Base-by-base conservation (phyloP, 1,140 invertebrate species). In the Orius insidiosus region DNA sequence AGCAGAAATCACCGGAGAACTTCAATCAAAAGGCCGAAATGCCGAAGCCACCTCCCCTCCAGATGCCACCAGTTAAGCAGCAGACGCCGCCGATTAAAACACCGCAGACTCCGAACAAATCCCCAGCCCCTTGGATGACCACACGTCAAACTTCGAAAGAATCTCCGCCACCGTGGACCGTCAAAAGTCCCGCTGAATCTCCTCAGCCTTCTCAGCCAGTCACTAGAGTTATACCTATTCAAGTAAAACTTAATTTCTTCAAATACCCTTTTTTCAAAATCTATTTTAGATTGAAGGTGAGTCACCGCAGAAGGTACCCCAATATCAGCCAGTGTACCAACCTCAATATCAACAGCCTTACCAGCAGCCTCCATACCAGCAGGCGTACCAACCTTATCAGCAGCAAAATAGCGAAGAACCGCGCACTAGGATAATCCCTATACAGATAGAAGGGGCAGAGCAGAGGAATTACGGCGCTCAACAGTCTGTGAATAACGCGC, bases 111-210 rank as follows among this genome's bases (percentile, higher is more conserved):
- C 58, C 70, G 11, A 58, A 65, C 6, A 72, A 71, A 53, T 66
- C 70, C 1, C 71, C 71, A 1, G 69, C 70, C 4, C 72, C 72
- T 2, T 75, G 72, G 72, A 60, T 74, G 54, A 66, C 66, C 38
- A 68, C 67, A 40, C 52, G 53, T 10, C 45, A 55, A 39, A 11
- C 51, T 44, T 18, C 43, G 3, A 32, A 33, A 24, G 45, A 51
- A 24, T n/a, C 47, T 24, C 41, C 38, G 24, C n/a, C n/a, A n/a
- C 34, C 44, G 6, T 46, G 38, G 46, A 51, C 9, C 49, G 45
- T 11, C 57, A 62, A 43, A 58, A 30, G 16, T 31, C 10, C 18
- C 1, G 40, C 47, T 14, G 31, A 40, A 37, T n/a, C 16, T 35
- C 24, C 18, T 2, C 46, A 47, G 14, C 15, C 33, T 16, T 19